Evolutionary conservation across 1,140 invertebrate species (phyloP), one percentile per base, ranked within the genome.

Genomic region (Trichonephila clavipes): DNA sequence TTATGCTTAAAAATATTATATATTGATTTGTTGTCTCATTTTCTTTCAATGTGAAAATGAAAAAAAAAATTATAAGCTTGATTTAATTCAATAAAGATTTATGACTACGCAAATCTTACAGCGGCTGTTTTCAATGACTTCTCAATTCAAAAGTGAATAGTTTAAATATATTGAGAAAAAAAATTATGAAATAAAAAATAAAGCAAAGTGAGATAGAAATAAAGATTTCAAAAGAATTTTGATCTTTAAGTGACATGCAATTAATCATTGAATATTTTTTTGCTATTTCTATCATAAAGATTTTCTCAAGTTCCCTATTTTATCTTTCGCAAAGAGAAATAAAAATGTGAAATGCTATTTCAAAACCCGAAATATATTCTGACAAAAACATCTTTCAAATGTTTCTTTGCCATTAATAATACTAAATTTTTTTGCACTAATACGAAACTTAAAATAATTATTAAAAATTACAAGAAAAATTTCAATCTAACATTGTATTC

Each of bases 1-100:
- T 40, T 40, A 40, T 40, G 1, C 34, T 4, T 40, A 40, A 40
- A 40, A 40, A 40, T 40, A 40, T 40, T 40, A 40, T 40, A 40
- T 40, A 40, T 40, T 40, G 34, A 40, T 40, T 40, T 40, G 28
- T 34, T 34, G 16, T 28, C 28, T 16, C 69, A 24, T 28, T 24
- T 72, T 14, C 28, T 10, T 24, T 72, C 14, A 2, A 28, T 16
- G 24, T 2, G n/a, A 14, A 72, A 24, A 24, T 8, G 34, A 40
- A 34, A 24, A 28, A 28, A 24, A 28, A 28, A 4, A 72, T 28
- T 34, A 28, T 72, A 72, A 72, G 28, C 0, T 72, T 10, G n/a
- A 16, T 72, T 34, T 34, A 16, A 72, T 72, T 72, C 69, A 72
- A 72, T 72, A 72, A 72, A 72, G 69, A 72, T 72, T 72, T 24